Percentiles rank a stretch among this genome's conserved stretches.
phyloP scores from a whole-genome alignment of 2,113 vertebrate species.

The Oostethus manadensis region DNA sequence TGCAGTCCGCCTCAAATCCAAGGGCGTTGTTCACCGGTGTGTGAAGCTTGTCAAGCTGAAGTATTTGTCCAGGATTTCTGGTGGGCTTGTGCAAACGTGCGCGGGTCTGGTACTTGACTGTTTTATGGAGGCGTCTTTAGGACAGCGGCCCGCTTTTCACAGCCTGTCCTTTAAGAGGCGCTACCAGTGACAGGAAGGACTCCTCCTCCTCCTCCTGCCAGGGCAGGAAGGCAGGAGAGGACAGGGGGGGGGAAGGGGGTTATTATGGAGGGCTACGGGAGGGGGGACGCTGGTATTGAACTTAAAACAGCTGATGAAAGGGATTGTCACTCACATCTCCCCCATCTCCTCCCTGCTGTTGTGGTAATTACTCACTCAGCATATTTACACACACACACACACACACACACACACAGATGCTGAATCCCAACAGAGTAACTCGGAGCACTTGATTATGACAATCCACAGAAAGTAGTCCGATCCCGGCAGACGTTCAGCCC shows the following conservation, averaged over 20 bases:
- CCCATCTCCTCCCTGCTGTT: conserved; percentile 48
- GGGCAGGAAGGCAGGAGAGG: conserved; percentile 63
- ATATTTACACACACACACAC: conserved; percentile 27
- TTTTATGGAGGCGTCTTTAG: conserved; percentile 70
- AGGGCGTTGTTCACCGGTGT: conserved; percentile 3
- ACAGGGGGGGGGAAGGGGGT: conserved; percentile 45
- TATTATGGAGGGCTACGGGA: conserved; percentile 41
- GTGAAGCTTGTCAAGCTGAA: conserved; percentile 10
- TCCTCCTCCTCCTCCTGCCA: conserved; percentile 61
- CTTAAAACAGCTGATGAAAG: conserved; percentile 68
- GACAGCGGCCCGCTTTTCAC: conserved; percentile 66
- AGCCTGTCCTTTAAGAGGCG: conserved; percentile 62
- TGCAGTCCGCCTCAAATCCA: conserved; percentile 7
- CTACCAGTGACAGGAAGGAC: conserved; percentile 68
- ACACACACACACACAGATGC: not conserved
- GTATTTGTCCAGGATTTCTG: conserved; percentile 15
- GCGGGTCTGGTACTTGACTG: conserved; percentile 48
- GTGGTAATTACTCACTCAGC: conserved; percentile 58
- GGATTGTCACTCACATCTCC: conserved; percentile 49
- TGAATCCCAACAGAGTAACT: conserved; percentile 11
- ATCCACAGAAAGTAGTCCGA: not conserved
- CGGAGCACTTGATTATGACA: conserved; percentile 3
- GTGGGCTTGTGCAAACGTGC: conserved; percentile 18
- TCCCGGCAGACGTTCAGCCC: conserved; percentile 2
- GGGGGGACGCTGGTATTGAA: conserved; percentile 55